Conservation (phyloP, 1,140 invertebrate genomes). For the Zaprionus taronus region DNA sequence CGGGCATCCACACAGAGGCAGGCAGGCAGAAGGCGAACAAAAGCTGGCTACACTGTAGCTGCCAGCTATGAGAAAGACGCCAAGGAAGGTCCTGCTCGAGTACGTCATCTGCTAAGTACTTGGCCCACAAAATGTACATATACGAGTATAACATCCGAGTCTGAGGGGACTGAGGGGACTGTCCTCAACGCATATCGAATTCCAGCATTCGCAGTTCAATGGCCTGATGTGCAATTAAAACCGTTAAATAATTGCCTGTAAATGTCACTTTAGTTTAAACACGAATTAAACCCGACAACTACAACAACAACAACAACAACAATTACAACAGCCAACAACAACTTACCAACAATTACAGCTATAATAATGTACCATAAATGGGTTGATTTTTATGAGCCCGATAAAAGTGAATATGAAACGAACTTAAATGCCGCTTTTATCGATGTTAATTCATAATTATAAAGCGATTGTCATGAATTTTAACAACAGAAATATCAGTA, state of each 20-base stretch:
- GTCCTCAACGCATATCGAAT: slow-evolving; percentile 39
- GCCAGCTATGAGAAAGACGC: not conserved
- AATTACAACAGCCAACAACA: not conserved
- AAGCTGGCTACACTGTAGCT: slow-evolving; percentile 23
- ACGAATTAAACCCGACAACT: slow-evolving; percentile 65
- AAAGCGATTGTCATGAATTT: slow-evolving; percentile 65
- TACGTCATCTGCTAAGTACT: slow-evolving; percentile 12
- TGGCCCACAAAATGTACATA: not conserved
- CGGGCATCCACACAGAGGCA: slow-evolving; percentile 20
- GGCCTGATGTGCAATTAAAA: slow-evolving; percentile 67
- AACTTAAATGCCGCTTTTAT: slow-evolving; percentile 75
- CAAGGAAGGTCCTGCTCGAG: not conserved
- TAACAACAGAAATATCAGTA: slow-evolving; percentile 43
- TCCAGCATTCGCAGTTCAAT: slow-evolving; percentile 54
- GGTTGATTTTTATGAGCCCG: slow-evolving; percentile 57
- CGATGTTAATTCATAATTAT: slow-evolving; percentile 80
- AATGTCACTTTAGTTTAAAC: slow-evolving; percentile 72
- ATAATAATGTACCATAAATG: slow-evolving; percentile 71
- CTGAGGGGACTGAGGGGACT: not conserved
- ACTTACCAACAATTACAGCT: slow-evolving; percentile 34
- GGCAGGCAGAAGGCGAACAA: slow-evolving; percentile 29
- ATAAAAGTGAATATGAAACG: slow-evolving; percentile 56
- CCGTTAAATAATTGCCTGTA: slow-evolving; percentile 69
- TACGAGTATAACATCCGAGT: not conserved
- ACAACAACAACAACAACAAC: slow-evolving; percentile 5